These are phyloP conservation scores for Zonotrichia albicollis DNA, from an alignment of 2,797 vertebrate genomes.

Conservation along the genomic window DNA sequence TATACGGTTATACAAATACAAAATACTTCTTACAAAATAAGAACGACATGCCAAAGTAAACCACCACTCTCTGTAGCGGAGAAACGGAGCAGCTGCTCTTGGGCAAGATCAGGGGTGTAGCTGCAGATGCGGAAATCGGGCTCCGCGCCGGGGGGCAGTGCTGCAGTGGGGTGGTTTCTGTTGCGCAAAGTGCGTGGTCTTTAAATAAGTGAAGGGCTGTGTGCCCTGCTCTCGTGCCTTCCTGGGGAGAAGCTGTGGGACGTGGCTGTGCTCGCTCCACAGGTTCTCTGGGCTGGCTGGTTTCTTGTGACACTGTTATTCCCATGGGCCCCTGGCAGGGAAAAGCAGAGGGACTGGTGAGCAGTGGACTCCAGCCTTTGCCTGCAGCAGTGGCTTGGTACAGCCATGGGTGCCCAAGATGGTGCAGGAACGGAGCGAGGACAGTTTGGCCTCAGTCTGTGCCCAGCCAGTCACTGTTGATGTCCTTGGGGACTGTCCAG, in stretches of 20 bases:
- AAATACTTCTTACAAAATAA: slow-evolving; percentile 51
- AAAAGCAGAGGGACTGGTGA: not conserved
- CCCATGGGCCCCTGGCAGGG: not conserved
- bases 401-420: not conserved
- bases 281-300: not conserved
- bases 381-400: not conserved
- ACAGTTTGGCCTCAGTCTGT: not conserved
- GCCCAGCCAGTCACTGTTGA: not conserved
- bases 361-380: not conserved
- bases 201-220: not conserved
- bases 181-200: not conserved
- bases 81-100: slow-evolving; percentile 39
- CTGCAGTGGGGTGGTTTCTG: slow-evolving; percentile 38
- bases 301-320: not conserved
- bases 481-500: not conserved
- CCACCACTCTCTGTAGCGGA: not conserved
- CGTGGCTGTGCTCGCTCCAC: accelerated
- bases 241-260: not conserved
- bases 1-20: slow-evolving; percentile 47
- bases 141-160: accelerated
- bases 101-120: slow-evolving; percentile 33
- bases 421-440: not conserved
- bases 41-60: slow-evolving; percentile 57
- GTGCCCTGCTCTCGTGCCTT: not conserved
- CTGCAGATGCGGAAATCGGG: not conserved